Evolutionary conservation across 2,797 vertebrate genomes (phyloP).

Genomic region (Urocyon cinereoargenteus): DNA sequence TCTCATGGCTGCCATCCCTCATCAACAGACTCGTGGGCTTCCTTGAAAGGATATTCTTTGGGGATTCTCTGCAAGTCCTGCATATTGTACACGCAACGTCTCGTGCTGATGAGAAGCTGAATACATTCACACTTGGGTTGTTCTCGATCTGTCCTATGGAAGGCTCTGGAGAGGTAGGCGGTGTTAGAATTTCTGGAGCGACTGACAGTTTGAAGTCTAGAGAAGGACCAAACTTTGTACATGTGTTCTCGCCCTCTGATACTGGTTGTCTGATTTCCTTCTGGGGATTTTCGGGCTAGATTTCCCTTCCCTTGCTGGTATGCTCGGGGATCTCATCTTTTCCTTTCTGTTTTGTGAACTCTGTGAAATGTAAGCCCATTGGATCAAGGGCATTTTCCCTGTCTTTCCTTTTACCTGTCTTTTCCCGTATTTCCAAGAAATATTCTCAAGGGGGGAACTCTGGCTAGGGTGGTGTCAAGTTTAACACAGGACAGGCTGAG

Average conservation of each 20-base stretch:
- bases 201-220: neutral
- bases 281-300: neutral
- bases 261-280: neutral
- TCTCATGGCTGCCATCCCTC: neutral
- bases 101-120: neutral
- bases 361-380: neutral
- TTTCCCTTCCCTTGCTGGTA: neutral
- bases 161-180: accelerated
- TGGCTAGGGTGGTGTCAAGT: neutral
- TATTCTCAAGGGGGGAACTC: neutral
- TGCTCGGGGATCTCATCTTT: neutral
- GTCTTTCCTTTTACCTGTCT: neutral
- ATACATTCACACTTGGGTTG: neutral
- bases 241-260: neutral
- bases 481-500: neutral
- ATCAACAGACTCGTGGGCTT: neutral
- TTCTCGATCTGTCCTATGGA: neutral
- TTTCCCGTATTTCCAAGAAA: neutral
- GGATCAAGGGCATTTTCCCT: neutral
- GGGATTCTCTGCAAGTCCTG: neutral
- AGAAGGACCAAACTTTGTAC: neutral
- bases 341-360: neutral
- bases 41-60: neutral
- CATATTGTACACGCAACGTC: accelerated
- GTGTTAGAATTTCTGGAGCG: neutral